A percentile compares a stretch with the other conserved stretches of the same genome.
Evolutionary conservation across 2,797 vertebrate genomes (phyloP).

Genomic region (Platalea minor): DNA sequence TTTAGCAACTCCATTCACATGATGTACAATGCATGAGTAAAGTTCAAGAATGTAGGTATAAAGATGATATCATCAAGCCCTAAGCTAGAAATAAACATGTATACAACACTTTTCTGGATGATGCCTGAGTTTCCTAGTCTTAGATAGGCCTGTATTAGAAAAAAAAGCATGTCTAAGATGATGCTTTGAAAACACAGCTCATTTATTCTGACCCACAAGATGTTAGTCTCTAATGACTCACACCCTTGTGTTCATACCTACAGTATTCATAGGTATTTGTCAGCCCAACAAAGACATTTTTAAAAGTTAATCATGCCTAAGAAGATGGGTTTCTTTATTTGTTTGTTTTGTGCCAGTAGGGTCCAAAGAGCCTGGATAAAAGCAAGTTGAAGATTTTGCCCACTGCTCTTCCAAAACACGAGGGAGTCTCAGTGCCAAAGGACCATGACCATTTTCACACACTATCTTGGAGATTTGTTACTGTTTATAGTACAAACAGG

Average conservation of each 20-base stretch:
- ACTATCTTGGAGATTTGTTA: neutral
- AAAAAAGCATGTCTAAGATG: neutral
- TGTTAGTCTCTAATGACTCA: neutral
- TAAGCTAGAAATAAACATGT: neutral
- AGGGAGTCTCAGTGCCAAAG: neutral
- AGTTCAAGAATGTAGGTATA: neutral
- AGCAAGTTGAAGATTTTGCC: neutral
- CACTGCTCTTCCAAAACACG: accelerated
- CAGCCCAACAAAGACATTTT: neutral
- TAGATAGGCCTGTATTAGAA: neutral
- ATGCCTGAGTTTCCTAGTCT: neutral
- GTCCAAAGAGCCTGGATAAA: neutral
- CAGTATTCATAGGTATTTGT: neutral
- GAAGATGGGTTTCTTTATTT: neutral
- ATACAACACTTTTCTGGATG: neutral
- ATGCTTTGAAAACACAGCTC: neutral
- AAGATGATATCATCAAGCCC: neutral
- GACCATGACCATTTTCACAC: neutral
- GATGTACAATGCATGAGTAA: accelerated
- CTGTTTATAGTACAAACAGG: neutral
- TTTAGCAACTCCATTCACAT: neutral
- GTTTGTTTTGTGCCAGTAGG: neutral
- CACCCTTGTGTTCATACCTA: neutral
- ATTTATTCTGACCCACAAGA: neutral
- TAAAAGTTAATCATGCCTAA: neutral